Conservation (phyloP, 2,113 vertebrate genomes). For the Osmerus eperlanus region DNA sequence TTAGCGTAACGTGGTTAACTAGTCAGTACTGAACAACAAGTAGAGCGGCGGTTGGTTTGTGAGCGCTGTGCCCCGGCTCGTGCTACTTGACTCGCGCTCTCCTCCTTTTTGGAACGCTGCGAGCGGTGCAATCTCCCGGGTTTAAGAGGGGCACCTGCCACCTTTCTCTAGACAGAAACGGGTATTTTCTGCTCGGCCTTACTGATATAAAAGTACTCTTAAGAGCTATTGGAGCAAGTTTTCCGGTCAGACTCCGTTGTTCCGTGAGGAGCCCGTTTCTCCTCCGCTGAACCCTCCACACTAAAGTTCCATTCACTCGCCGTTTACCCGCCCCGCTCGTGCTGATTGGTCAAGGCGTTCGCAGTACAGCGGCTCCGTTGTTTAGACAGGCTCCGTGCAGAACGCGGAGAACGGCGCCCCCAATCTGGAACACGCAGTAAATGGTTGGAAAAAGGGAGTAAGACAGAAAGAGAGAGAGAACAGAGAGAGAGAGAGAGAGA, state of each 20-base stretch:
- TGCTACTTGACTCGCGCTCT: constrained; percentile 23
- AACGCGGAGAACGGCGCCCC: constrained; percentile 34
- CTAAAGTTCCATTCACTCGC: constrained; percentile 58
- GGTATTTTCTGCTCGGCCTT: not conserved
- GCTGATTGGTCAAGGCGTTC: constrained; percentile 47
- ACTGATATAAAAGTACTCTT: too few relatives aligned
- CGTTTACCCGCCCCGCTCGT: constrained; percentile 34
- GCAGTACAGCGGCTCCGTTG: not conserved
- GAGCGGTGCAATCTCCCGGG: not conserved
- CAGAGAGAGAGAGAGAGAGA: too few relatives aligned
- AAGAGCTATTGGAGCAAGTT: too few relatives aligned
- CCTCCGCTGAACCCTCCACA: not conserved
- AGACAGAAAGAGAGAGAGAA: too few relatives aligned
- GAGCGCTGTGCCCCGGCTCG: not conserved
- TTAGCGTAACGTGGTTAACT: too few relatives aligned
- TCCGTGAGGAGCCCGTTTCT: not conserved
- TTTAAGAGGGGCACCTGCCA: constrained; percentile 63
- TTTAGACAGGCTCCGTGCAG: constrained; percentile 40
- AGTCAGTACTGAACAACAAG: too few relatives aligned
- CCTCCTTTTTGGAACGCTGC: not conserved
- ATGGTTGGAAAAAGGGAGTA: not conserved
- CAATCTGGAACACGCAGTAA: not conserved
- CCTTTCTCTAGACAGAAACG: constrained; percentile 17
- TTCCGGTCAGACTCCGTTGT: not conserved
- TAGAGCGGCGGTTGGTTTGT: too few relatives aligned